phyloP scores from a whole-genome alignment of 2,113 vertebrate genomes.

The Suncus etruscus region DNA sequence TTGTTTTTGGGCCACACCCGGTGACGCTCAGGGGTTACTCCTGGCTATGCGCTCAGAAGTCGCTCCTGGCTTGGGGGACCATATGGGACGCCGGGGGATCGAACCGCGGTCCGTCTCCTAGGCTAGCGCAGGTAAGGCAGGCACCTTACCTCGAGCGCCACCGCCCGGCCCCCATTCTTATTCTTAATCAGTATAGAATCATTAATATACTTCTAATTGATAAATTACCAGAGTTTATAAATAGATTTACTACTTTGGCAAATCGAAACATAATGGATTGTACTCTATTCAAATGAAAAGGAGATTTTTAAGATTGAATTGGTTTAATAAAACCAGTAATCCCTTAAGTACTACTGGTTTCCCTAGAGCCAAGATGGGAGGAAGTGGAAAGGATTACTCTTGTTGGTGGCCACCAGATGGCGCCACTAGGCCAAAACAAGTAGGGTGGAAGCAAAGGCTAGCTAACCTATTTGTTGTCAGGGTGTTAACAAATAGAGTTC shows the following conservation, averaged over 20 bases:
- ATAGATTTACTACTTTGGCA: neutral
- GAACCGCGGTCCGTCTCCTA: no score
- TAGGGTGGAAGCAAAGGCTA: neutral
- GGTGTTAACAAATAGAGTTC: neutral
- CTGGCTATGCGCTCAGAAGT: no score
- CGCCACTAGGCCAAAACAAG: neutral
- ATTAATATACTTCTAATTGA: neutral
- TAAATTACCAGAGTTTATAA: neutral
- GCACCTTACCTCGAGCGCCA: no score
- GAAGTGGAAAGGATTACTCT: constrained; percentile 36
- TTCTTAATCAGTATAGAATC: neutral
- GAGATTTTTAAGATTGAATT: constrained; percentile 29
- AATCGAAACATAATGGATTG: neutral
- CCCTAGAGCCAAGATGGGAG: neutral
- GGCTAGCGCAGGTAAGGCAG: no score
- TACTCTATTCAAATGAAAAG: constrained; percentile 38
- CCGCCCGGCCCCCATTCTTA: neutral
- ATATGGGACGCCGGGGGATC: no score
- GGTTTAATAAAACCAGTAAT: constrained; percentile 9
- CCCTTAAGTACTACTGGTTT: neutral
- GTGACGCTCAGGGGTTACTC: no score
- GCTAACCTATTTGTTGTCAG: neutral
- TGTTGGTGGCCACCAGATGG: constrained; percentile 71
- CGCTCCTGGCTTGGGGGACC: no score
- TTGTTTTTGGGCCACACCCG: no score